Evolutionary conservation across 2,888 invertebrate species (phyloP).

Genomic region (Pediacus dermestoides): DNA sequence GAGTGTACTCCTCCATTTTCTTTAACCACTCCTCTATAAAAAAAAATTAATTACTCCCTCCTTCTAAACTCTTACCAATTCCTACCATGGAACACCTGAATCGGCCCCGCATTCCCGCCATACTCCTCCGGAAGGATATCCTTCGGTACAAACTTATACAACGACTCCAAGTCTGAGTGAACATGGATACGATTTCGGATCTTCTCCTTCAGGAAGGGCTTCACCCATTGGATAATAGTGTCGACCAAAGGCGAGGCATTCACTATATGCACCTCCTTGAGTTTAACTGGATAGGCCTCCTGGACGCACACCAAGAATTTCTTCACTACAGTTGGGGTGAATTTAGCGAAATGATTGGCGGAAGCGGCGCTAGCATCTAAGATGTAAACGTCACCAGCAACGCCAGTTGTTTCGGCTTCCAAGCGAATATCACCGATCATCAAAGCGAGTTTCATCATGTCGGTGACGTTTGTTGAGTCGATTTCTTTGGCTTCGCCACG

Average conservation of each 20-base stretch:
- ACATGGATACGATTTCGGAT: slow-evolving; percentile 78
- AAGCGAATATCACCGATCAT: slow-evolving; percentile 83
- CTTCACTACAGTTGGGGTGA: slow-evolving; percentile 76
- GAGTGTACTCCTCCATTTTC: slow-evolving; percentile 69
- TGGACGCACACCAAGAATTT: slow-evolving; percentile 83
- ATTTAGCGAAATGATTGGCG: slow-evolving; percentile 77
- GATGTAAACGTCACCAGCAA: slow-evolving; percentile 80
- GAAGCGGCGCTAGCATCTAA: slow-evolving; percentile 77
- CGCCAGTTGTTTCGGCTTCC: slow-evolving; percentile 72
- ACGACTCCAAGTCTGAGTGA: slow-evolving; percentile 69
- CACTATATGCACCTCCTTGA: slow-evolving; percentile 82
- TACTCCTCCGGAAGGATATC: slow-evolving; percentile 80
- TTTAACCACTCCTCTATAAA: slow-evolving; percentile 72
- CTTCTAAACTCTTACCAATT: slow-evolving; percentile 8
- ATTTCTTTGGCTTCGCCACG: slow-evolving; percentile 68
- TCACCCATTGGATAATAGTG: slow-evolving; percentile 80
- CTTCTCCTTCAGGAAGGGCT: slow-evolving; percentile 84
- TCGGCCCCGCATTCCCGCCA: slow-evolving; percentile 74
- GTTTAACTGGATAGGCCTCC: slow-evolving; percentile 84
- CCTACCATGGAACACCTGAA: slow-evolving; percentile 69
- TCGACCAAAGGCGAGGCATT: slow-evolving; percentile 81
- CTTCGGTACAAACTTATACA: slow-evolving; percentile 75
- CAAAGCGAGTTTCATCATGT: slow-evolving; percentile 75
- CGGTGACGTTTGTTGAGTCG: slow-evolving; percentile 68
- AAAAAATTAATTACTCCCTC: background rate